phyloP scores from a whole-genome alignment of 2,113 vertebrate species.

The Lutjanus erythropterus region DNA sequence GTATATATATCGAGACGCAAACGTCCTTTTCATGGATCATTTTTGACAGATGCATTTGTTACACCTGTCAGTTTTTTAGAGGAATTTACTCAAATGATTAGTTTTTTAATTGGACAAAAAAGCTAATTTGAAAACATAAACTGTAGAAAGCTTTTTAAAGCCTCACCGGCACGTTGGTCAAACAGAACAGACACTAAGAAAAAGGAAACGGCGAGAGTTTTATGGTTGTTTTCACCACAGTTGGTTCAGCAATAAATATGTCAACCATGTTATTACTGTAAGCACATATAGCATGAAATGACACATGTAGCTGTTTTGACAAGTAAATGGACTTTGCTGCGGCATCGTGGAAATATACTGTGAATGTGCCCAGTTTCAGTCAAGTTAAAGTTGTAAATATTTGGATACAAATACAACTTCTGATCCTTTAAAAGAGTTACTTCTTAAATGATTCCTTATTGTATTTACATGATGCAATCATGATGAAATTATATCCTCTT shows the following conservation, averaged over 20 bases:
- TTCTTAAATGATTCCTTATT: neutral
- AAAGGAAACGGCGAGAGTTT: neutral
- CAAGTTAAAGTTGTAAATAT: neutral
- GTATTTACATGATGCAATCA: conserved; percentile 17
- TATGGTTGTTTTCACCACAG: conserved; percentile 9
- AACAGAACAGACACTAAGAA: conserved; percentile 9
- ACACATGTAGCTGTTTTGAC: conserved; percentile 15
- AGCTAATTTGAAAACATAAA: conserved; percentile 15
- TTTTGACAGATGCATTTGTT: conserved; percentile 46
- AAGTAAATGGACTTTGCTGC: neutral
- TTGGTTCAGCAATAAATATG: neutral
- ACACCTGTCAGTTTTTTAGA: conserved; percentile 24
- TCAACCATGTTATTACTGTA: conserved; percentile 11
- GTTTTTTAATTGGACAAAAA: neutral
- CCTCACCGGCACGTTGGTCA: neutral
- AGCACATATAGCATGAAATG: conserved; percentile 12
- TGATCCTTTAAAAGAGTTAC: neutral
- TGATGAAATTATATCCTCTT: neutral
- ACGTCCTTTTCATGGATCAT: conserved; percentile 35
- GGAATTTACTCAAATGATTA: conserved; percentile 7
- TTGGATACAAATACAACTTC: neutral
- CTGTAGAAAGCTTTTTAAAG: neutral
- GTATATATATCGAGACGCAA: conserved; percentile 39
- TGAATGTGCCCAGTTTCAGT: conserved; percentile 2
- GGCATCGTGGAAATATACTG: neutral